Evolutionary conservation across 2,797 vertebrate genomes (phyloP), one percentile per base, ranked within the genome.

Genomic region (Thamnophis elegans): DNA sequence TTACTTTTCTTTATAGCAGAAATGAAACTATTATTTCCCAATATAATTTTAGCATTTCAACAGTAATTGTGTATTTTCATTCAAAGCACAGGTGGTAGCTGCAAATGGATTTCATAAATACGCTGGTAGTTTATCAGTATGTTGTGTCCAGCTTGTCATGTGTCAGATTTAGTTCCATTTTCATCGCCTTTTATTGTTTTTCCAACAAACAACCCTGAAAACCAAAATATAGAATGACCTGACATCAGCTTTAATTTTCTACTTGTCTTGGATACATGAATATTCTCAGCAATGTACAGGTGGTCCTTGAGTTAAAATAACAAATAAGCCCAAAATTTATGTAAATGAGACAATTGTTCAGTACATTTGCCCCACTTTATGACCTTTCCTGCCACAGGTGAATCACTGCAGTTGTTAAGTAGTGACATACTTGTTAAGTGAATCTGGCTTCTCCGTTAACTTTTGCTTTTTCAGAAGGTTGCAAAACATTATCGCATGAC

Each of bases 11-110:
- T 42, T 42, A 28, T 28, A 89, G 32, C 22, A 68, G 54, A 42
- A 90, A 0, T 56, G n/a, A 94, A 82, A 60, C 13, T 82, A 7
- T 82, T 92, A 47, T 78, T 92, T 90, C 26, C 89, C 90, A 56
- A 26, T 68, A 2, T 11, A 91, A 47, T 0, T 4, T 51, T 91
- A 87, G 55, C 20, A 88, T 91, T 18, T 85, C 18, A 65, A 16
- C 28, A 85, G 1, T 28, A 47, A 32, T 22, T 65, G 36, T 86
- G 9, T 0, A 73, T 10, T 4, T 90, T 53, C n/a, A 93, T n/a
- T 47, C 42, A 78, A 13, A 87, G 60, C 16, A 65, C 1, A 1
- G 16, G 3, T 36, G 91, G 25, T 36, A 87, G 55, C 47, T 89
- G 32, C 73, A 92, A 3, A 9, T 28, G 26, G 18, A 55, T 94